Evolutionary conservation across 64 coral and sea anemone genomes (phyloP).

Genomic region (Actinia tenebrosa): DNA sequence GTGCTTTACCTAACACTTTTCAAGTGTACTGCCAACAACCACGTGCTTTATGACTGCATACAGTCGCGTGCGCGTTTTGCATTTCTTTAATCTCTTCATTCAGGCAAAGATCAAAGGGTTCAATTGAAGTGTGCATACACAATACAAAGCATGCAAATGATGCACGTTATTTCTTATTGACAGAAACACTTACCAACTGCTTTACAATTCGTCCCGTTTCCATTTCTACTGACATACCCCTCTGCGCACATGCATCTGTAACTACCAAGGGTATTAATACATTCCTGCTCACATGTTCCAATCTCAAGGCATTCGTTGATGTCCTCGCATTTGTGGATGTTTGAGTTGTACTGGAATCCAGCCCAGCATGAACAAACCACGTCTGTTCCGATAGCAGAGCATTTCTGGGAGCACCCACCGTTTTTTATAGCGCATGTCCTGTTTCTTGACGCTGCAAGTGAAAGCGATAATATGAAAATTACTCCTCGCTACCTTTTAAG

Average conservation of each 20-base stretch:
- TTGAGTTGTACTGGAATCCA: constrained; percentile 28
- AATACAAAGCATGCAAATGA: too few relatives aligned
- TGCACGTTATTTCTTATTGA: neutral
- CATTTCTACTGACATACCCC: constrained; percentile 29
- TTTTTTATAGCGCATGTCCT: constrained; percentile 26
- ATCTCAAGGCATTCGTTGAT: constrained; percentile 43
- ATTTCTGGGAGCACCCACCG: constrained; percentile 52
- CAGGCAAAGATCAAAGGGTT: too few relatives aligned
- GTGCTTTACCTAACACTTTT: too few relatives aligned
- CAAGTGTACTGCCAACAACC: too few relatives aligned
- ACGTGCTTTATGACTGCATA: too few relatives aligned
- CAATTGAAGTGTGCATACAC: too few relatives aligned
- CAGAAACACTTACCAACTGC: constrained; percentile 23
- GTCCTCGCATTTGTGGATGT: constrained; percentile 38
- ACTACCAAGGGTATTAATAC: constrained; percentile 52
- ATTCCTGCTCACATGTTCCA: constrained; percentile 41
- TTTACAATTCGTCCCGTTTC: constrained; percentile 16
- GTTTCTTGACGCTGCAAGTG: constrained; percentile 32
- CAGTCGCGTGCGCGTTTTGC: too few relatives aligned
- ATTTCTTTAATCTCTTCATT: too few relatives aligned
- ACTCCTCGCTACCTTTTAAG: neutral
- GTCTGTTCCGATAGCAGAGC: constrained; percentile 17
- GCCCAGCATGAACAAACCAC: constrained; percentile 48
- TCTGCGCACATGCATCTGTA: constrained; percentile 39
- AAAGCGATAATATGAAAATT: neutral